A percentile compares a stretch with the other conserved stretches of the same genome.
Conservation (phyloP, 1,140 invertebrate species). For the Zelostemma sp. region DNA sequence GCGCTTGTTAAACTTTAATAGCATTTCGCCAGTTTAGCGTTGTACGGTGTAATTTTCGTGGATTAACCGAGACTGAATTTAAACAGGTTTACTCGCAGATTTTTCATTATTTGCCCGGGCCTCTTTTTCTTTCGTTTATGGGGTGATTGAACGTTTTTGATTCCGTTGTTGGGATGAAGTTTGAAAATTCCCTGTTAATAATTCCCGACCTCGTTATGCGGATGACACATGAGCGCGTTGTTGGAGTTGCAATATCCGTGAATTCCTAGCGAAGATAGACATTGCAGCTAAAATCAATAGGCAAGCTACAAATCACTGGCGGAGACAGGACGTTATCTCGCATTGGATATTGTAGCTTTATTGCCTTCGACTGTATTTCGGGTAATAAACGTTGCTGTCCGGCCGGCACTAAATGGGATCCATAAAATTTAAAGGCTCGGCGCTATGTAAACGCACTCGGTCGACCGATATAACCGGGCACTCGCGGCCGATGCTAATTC, state of each 20-base stretch:
- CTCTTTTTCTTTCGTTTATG: too few relatives aligned
- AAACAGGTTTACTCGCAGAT: too few relatives aligned
- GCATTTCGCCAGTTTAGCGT: background rate
- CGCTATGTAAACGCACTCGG: slow-evolving; percentile 45
- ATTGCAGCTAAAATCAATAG: slow-evolving; percentile 45
- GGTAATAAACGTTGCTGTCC: slow-evolving; percentile 59
- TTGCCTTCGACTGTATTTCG: slow-evolving; percentile 55
- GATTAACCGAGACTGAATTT: too few relatives aligned
- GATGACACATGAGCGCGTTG: slow-evolving; percentile 27
- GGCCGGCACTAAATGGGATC: slow-evolving; percentile 49
- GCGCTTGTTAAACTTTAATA: slow-evolving; percentile 4
- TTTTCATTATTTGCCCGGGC: too few relatives aligned
- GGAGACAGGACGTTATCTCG: slow-evolving; percentile 51
- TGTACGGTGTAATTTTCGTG: too few relatives aligned
- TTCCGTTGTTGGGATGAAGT: background rate
- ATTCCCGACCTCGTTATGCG: slow-evolving; percentile 6
- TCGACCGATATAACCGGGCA: slow-evolving; percentile 28
- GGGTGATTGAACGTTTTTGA: too few relatives aligned
- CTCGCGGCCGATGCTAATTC: slow-evolving; percentile 29
- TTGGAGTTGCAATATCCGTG: slow-evolving; percentile 33
- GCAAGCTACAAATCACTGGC: slow-evolving; percentile 47
- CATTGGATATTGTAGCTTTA: slow-evolving; percentile 51
- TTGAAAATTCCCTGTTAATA: background rate
- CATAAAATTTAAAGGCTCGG: slow-evolving; percentile 57
- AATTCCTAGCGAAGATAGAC: slow-evolving; percentile 35